A percentile compares a stretch with the other conserved stretches of the same genome.
Conservation (phyloP, 2,113 vertebrate genomes). For the Anolis carolinensis region DNA sequence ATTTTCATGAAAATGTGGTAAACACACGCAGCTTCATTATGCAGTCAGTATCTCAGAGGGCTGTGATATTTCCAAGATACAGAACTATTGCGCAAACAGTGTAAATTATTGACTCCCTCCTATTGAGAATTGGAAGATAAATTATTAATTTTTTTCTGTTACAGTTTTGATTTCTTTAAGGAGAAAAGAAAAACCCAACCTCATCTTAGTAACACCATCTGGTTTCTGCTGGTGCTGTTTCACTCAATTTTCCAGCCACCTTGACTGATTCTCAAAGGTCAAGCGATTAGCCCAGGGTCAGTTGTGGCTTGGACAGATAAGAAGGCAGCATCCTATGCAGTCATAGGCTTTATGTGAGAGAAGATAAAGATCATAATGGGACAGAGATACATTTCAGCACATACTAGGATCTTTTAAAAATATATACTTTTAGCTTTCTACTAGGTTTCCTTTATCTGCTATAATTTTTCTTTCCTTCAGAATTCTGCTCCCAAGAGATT, state of each 20-base stretch:
- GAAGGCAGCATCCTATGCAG: constrained; percentile 36
- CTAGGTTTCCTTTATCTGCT: neutral
- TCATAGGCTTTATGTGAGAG: neutral
- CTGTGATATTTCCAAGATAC: neutral
- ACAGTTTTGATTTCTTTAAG: neutral
- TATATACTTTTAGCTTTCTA: neutral
- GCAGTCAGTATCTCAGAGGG: neutral
- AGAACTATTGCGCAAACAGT: constrained; percentile 18
- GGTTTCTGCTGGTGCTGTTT: constrained; percentile 29
- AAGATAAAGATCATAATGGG: constrained; percentile 52
- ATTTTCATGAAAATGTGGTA: constrained; percentile 8
- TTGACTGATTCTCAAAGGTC: constrained; percentile 55
- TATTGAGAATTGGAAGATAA: constrained; percentile 36
- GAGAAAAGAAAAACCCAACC: neutral
- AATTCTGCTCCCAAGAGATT: constrained; percentile 23
- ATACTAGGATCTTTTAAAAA: constrained; percentile 1
- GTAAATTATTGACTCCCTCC: constrained; percentile 47
- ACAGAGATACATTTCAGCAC: constrained; percentile 51
- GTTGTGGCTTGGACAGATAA: constrained; percentile 53
- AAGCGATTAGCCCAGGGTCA: constrained; percentile 62
- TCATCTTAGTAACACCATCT: constrained; percentile 38
- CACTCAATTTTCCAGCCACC: constrained; percentile 51
- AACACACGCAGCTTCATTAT: constrained; percentile 24
- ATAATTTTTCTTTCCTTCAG: constrained; percentile 14
- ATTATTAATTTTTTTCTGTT: constrained; percentile 45